Conservation (phyloP, 2,113 vertebrate species). For the Procapra przewalskii region DNA sequence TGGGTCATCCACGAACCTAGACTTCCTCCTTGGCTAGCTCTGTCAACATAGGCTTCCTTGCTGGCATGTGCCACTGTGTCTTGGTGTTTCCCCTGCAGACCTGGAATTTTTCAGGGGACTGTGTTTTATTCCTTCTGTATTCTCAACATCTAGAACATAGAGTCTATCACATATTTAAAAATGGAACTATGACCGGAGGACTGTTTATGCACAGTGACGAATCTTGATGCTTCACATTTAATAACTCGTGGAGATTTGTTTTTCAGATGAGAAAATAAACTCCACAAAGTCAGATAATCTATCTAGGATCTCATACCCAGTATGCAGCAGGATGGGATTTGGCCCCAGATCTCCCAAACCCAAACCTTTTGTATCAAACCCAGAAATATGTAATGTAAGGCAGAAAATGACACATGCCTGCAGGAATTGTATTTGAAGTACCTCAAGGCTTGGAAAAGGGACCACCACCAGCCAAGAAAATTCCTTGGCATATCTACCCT, state of each 20-base stretch:
- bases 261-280: neutral
- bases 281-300: neutral
- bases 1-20: neutral
- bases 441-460: neutral
- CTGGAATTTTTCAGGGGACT: neutral
- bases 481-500: neutral
- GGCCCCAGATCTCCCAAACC: neutral
- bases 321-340: neutral
- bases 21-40: neutral
- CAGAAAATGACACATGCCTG: neutral
- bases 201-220: rapidly evolving
- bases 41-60: rapidly evolving
- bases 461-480: neutral
- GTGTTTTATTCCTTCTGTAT: neutral
- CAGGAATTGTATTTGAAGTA: neutral
- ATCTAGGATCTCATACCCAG: neutral
- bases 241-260: neutral
- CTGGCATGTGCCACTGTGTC: rapidly evolving
- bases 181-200: neutral
- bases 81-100: neutral
- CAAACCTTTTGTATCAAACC: neutral
- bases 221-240: neutral
- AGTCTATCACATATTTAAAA: neutral
- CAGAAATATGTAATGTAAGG: neutral
- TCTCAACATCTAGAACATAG: neutral